Percentiles rank a stretch among this genome's conserved stretches.
Evolutionary conservation across 1,140 invertebrate genomes (phyloP).

Genomic region (Pteromalus puparum): DNA sequence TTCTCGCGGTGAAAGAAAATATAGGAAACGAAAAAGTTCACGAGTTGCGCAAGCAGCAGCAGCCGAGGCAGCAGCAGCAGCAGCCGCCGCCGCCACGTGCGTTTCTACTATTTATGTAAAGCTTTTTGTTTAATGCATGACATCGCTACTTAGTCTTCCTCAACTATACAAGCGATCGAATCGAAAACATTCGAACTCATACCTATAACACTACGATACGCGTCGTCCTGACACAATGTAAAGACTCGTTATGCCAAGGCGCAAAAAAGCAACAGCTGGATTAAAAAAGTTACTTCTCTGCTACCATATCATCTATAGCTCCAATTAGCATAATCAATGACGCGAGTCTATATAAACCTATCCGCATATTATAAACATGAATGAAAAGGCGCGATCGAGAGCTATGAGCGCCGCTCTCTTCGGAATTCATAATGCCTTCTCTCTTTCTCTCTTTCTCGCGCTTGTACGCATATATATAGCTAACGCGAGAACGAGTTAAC

Average conservation of each 20-base stretch:
- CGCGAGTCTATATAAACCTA: not conserved
- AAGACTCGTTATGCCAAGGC: too few species aligned
- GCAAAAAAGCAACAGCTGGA: too few species aligned
- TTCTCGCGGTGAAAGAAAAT: too few species aligned
- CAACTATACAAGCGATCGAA: too few species aligned
- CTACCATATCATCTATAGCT: not conserved
- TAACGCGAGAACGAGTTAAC: slow-evolving; percentile 26
- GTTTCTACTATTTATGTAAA: slow-evolving; percentile 2
- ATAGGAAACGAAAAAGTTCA: too few species aligned
- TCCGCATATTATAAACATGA: not conserved
- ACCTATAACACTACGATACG: too few species aligned
- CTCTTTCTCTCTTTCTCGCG: not conserved
- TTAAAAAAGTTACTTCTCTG: not conserved
- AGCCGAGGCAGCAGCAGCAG: too few species aligned
- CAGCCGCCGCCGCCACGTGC: not conserved
- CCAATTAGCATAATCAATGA: slow-evolving; percentile 8
- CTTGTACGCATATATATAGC: not conserved
- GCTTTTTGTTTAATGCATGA: not conserved
- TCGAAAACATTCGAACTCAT: too few species aligned
- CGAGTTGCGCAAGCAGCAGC: too few species aligned
- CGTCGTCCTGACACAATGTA: not conserved
- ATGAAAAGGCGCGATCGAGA: not conserved
- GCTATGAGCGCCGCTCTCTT: not conserved
- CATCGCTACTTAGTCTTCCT: too few species aligned
- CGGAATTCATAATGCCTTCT: slow-evolving; percentile 14